phyloP scores from a whole-genome alignment of 2,888 invertebrate species.

The Idaea dimidiata region DNA sequence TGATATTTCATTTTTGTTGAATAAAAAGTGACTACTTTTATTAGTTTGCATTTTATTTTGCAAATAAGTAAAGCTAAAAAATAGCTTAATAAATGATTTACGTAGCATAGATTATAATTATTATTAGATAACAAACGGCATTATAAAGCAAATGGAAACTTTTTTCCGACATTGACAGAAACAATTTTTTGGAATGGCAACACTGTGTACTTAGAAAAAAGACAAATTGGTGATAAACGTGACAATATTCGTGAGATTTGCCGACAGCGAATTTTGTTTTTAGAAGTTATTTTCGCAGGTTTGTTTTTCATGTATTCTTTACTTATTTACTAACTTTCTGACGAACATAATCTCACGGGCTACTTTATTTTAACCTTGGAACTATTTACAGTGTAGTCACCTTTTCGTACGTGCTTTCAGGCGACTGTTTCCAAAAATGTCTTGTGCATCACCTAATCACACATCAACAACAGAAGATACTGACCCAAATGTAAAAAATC shows the following conservation, averaged over 20 bases:
- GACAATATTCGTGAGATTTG: too few relatives aligned
- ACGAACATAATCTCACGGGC: neutral
- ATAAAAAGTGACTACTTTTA: neutral
- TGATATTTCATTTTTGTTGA: neutral
- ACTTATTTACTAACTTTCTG: neutral
- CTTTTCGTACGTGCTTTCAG: constrained; percentile 5
- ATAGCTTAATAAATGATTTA: too few relatives aligned
- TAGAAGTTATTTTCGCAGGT: too few relatives aligned
- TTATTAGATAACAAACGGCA: too few relatives aligned
- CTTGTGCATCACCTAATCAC: constrained; percentile 1
- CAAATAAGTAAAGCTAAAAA: neutral
- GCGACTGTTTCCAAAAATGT: neutral
- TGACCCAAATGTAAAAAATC: neutral
- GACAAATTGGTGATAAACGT: too few relatives aligned
- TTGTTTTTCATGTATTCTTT: too few relatives aligned
- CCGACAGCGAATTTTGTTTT: too few relatives aligned
- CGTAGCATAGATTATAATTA: too few relatives aligned
- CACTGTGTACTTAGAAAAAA: too few relatives aligned
- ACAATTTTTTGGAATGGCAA: too few relatives aligned
- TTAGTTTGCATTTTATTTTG: neutral
- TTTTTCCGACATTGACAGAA: too few relatives aligned
- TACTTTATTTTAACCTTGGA: neutral
- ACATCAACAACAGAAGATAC: neutral
- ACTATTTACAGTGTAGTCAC: neutral
- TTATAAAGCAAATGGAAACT: too few relatives aligned